phyloP scores from a whole-genome alignment of 2,113 vertebrate genomes.

The Prolemur simus region DNA sequence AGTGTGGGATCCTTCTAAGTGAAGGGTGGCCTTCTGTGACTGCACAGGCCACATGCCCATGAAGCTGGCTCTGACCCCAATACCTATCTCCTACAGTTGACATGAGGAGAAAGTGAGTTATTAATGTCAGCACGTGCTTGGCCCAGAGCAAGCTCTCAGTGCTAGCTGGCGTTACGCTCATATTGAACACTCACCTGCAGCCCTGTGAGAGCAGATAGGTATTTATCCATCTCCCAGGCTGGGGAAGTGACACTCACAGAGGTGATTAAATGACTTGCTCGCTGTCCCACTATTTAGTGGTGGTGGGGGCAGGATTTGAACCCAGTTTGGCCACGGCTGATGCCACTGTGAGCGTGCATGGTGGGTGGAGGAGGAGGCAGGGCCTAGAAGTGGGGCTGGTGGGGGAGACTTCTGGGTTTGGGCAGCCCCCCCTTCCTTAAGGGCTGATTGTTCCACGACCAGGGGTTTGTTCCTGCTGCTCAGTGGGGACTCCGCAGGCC shows the following conservation, averaged over 20 bases:
- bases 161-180: not conserved
- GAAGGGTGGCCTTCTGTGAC: not conserved
- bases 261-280: not conserved
- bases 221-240: not conserved
- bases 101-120: not conserved
- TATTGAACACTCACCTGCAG: rapidly evolving
- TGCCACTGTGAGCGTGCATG: rapidly evolving
- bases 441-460: not conserved
- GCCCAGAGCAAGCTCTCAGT: not conserved
- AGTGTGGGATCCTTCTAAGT: not conserved
- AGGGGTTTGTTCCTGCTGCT: not conserved
- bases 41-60: rapidly evolving
- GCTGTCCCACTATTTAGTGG: not conserved
- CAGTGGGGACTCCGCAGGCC: not conserved
- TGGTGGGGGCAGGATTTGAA: not conserved
- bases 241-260: not conserved
- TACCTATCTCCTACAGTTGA: rapidly evolving
- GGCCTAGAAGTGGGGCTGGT: not conserved
- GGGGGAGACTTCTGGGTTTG: not conserved
- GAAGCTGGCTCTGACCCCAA: not conserved
- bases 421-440: not conserved
- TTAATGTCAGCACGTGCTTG: not conserved
- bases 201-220: not conserved
- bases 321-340: not conserved
- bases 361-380: not conserved